A percentile compares a stretch with the other conserved stretches of the same genome.
Conservation (phyloP, 2,113 vertebrate genomes). For the Diglossa brunneiventris region DNA sequence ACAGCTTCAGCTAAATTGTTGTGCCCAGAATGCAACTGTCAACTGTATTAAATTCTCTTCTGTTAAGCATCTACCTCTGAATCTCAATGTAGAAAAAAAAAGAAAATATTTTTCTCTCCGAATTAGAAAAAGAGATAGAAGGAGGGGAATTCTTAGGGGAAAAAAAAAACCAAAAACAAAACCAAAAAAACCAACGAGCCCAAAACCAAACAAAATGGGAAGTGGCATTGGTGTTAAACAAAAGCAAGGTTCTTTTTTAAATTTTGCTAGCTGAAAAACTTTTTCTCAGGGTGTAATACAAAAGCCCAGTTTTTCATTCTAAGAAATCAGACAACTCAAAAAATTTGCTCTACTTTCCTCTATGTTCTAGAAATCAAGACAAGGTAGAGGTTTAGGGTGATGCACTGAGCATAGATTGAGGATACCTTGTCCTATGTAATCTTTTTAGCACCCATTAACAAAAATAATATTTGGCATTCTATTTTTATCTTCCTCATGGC, state of each 20-base stretch:
- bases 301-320: not conserved
- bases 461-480: not conserved
- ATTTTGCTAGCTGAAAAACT: not conserved
- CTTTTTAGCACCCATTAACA: not conserved
- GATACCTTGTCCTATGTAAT: not conserved
- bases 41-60: not conserved
- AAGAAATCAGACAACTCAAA: not conserved
- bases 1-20: not conserved
- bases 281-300: not conserved
- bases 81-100: not conserved
- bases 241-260: not conserved
- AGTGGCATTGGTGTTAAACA: not conserved
- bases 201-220: not conserved
- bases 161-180: too few relatives aligned
- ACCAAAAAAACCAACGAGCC: not conserved
- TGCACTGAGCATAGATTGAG: not conserved
- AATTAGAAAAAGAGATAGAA: not conserved
- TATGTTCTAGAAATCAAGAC: not conserved
- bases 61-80: not conserved
- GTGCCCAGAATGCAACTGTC: not conserved
- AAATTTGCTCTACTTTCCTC: not conserved
- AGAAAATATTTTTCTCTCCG: fast-evolving
- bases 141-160: not conserved
- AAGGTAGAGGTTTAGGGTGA: not conserved
- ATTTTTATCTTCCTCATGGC: not conserved